Evolutionary conservation across 2,888 invertebrate genomes (phyloP).

Genomic region (Carcina quercana): DNA sequence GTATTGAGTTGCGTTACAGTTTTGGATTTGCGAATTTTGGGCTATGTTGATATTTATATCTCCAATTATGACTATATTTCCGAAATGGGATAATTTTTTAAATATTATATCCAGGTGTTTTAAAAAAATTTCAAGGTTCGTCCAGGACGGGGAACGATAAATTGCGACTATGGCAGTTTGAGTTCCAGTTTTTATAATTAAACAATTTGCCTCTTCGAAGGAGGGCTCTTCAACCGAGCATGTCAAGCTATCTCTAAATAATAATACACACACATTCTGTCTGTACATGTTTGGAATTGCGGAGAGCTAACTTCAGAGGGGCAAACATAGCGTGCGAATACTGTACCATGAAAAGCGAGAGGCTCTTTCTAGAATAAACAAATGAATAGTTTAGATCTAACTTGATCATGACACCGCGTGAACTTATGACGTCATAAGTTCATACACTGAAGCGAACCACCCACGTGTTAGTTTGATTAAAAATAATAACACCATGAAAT

Average conservation of each 20-base stretch:
- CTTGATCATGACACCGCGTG: no score
- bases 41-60: not conserved
- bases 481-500: no score
- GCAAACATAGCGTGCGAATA: no score
- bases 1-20: not conserved
- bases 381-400: no score
- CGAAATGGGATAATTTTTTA: not conserved
- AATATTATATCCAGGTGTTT: not conserved
- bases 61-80: not conserved
- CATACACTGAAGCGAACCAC: no score
- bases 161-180: not conserved
- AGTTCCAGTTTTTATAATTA: not conserved
- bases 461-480: no score
- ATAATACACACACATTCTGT: conserved; percentile 4
- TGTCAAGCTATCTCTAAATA: not conserved
- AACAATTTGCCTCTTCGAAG: conserved; percentile 1
- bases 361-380: no score
- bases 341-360: no score
- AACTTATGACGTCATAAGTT: no score
- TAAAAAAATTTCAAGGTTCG: not conserved
- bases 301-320: no score
- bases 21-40: not conserved
- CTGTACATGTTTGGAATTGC: not conserved
- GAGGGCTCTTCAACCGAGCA: conserved; percentile 2
- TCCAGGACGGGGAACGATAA: conserved; percentile 5